Percentiles rank a stretch among this genome's conserved stretches.
These are phyloP conservation scores for Gallirallus australis DNA, from an alignment of 2,797 vertebrate genomes.

Conservation along the genomic window DNA sequence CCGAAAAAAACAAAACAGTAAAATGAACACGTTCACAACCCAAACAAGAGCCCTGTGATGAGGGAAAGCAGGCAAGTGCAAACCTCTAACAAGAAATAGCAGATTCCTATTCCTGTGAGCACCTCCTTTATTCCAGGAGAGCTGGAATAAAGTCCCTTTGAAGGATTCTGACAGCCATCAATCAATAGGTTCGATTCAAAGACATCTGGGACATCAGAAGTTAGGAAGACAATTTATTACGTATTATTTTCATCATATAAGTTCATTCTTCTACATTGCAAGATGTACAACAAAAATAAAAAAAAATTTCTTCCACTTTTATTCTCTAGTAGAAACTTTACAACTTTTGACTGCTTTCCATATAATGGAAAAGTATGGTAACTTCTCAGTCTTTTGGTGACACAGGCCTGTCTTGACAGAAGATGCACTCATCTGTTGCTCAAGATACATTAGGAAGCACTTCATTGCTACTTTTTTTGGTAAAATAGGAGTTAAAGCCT, in stretches of 20 bases:
- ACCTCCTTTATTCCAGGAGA: neutral
- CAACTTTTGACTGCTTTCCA: slow-evolving; percentile 71
- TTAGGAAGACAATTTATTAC: slow-evolving; percentile 26
- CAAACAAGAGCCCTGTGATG: neutral
- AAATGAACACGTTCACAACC: neutral
- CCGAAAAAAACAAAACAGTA: neutral
- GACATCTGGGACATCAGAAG: neutral
- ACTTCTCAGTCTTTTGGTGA: slow-evolving; percentile 58
- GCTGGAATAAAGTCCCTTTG: neutral
- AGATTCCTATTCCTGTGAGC: neutral
- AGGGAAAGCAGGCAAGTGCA: neutral
- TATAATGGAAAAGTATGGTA: slow-evolving; percentile 74
- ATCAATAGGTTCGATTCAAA: neutral
- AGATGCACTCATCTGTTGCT: neutral
- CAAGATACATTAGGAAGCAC: slow-evolving; percentile 28
- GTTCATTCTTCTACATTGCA: slow-evolving; percentile 43
- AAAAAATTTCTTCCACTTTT: slow-evolving; percentile 54
- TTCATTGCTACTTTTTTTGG: slow-evolving; percentile 5
- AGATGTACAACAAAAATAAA: slow-evolving; percentile 80
- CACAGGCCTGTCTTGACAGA: slow-evolving; percentile 1
- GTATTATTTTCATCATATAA: slow-evolving; percentile 41
- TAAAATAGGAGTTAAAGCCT: slow-evolving; percentile 7
- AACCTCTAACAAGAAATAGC: neutral
- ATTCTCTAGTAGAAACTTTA: slow-evolving; percentile 68
- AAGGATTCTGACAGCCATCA: neutral